These are phyloP conservation scores for Lochmaea capreae DNA, from an alignment of 2,888 invertebrate genomes.

Conservation along the genomic window DNA sequence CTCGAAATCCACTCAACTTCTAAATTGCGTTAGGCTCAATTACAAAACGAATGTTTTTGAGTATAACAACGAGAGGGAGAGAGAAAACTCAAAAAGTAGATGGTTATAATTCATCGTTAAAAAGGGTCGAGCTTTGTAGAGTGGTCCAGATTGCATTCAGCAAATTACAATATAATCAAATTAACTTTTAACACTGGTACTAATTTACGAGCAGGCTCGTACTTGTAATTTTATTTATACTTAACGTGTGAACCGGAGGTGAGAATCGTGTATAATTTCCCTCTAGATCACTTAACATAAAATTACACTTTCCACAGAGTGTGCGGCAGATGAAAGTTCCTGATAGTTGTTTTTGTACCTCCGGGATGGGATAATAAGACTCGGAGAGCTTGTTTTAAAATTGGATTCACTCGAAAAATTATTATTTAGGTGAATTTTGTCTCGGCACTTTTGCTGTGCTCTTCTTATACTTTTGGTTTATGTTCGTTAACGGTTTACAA, in stretches of 20 bases:
- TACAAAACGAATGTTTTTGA: constrained; percentile 34
- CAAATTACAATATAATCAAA: constrained; percentile 64
- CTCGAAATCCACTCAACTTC: constrained; percentile 26
- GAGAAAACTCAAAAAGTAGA: constrained; percentile 32
- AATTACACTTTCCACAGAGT: constrained; percentile 54
- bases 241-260: constrained; percentile 53
- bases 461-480: not conserved
- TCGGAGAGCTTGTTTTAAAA: constrained; percentile 26
- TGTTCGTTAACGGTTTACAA: not conserved
- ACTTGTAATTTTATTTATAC: constrained; percentile 55
- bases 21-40: constrained; percentile 31
- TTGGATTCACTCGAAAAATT: constrained; percentile 28
- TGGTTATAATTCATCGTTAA: constrained; percentile 43
- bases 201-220: constrained; percentile 39
- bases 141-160: constrained; percentile 59
- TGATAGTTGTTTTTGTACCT: constrained; percentile 39
- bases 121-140: constrained; percentile 40
- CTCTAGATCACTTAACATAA: constrained; percentile 59
- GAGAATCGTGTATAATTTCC: constrained; percentile 58
- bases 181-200: constrained; percentile 57
- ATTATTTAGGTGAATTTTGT: constrained; percentile 25
- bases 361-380: constrained; percentile 28
- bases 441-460: not conserved
- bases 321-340: constrained; percentile 39
- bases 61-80: constrained; percentile 35